phyloP scores from a whole-genome alignment of 1,140 invertebrate species.

The Galendromus occidentalis region DNA sequence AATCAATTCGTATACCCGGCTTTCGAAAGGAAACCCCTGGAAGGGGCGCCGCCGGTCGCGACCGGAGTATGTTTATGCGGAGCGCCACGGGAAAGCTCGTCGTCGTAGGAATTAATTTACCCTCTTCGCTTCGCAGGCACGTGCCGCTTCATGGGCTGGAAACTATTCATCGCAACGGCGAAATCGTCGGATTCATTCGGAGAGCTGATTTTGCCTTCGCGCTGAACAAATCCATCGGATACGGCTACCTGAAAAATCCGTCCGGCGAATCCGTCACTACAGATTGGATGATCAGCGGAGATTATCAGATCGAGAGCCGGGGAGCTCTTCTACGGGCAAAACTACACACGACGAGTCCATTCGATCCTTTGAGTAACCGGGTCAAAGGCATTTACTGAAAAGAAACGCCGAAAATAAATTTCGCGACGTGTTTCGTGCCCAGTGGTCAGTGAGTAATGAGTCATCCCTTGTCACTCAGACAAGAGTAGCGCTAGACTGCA shows the following conservation, averaged over 20 bases:
- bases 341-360: constrained; percentile 48
- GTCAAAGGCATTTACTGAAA: constrained; percentile 28
- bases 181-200: constrained; percentile 51
- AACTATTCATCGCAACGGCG: constrained; percentile 52
- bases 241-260: constrained; percentile 38
- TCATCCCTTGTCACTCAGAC: background rate
- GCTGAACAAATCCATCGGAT: constrained; percentile 45
- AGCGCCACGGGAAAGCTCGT: too few relatives aligned
- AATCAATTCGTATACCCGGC: too few relatives aligned
- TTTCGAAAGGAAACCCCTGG: too few relatives aligned
- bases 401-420: too few relatives aligned
- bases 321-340: constrained; percentile 46
- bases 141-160: constrained; percentile 59
- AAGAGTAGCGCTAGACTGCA: too few relatives aligned
- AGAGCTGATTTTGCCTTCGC: constrained; percentile 56
- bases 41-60: too few relatives aligned
- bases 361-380: constrained; percentile 48
- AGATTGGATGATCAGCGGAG: constrained; percentile 44
- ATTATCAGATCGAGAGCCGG: constrained; percentile 57
- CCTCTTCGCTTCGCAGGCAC: constrained; percentile 28
- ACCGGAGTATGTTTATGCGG: too few relatives aligned
- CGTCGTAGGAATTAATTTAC: background rate
- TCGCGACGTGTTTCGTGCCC: too few relatives aligned
- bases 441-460: too few relatives aligned
- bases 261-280: constrained; percentile 32